A percentile compares a stretch with the other conserved stretches of the same genome.
Conservation (phyloP, 2,113 vertebrate genomes). For the Grammomys surdaster region DNA sequence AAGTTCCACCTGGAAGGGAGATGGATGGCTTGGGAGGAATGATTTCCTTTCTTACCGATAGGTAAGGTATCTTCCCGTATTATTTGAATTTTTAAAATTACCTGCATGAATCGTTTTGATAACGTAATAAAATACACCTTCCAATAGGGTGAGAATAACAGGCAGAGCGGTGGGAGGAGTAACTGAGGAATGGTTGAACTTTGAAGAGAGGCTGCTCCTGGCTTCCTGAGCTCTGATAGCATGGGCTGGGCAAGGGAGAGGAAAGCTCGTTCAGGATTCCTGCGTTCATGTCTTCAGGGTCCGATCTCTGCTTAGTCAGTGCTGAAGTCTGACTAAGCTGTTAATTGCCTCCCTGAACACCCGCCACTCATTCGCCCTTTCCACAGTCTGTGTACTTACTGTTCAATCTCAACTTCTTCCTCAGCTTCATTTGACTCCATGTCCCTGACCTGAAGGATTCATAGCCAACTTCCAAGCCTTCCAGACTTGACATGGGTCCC, state of each 20-base stretch:
- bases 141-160: not conserved
- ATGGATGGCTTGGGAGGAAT: not conserved
- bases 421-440: not conserved
- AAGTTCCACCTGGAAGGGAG: not conserved
- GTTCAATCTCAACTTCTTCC: constrained; percentile 41
- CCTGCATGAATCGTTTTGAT: constrained; percentile 41
- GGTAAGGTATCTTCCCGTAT: not conserved
- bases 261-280: not conserved
- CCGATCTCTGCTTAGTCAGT: not conserved
- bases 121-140: constrained; percentile 38
- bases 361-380: not conserved
- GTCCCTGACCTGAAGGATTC: not conserved
- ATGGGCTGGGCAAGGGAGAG: not conserved
- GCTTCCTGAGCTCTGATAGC: not conserved
- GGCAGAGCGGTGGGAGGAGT: not conserved
- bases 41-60: not conserved
- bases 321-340: not conserved
- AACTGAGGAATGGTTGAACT: constrained; percentile 32
- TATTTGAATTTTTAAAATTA: constrained; percentile 49
- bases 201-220: constrained; percentile 35
- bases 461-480: not conserved
- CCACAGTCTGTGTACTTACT: not conserved
- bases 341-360: not conserved
- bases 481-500: not conserved
- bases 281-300: not conserved